These are phyloP conservation scores for Drosophila grimshawi DNA, from an alignment of 1,140 invertebrate genomes.

Conservation along the genomic window DNA sequence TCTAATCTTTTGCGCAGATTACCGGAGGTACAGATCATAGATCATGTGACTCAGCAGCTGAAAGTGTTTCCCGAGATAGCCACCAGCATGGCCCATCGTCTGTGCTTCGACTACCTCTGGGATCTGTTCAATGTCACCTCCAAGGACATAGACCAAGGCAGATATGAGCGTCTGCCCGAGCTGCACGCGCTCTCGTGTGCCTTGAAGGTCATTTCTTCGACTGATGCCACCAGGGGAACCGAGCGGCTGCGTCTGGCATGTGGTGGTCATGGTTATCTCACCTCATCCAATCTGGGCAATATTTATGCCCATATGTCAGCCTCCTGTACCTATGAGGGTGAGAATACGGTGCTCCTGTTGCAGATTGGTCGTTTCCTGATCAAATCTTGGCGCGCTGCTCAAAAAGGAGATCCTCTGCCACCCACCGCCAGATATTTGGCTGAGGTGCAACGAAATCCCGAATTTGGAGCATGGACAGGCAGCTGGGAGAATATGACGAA, in stretches of 20 bases:
- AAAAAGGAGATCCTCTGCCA: conserved; percentile 86
- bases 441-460: conserved; percentile 69
- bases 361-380: conserved; percentile 94
- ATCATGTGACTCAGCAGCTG: conserved; percentile 97
- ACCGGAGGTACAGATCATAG: conserved; percentile 94
- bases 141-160: conserved; percentile 90
- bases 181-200: conserved; percentile 95
- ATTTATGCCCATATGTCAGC: conserved; percentile 92
- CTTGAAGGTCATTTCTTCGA: conserved; percentile 93
- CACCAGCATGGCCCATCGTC: conserved; percentile 89
- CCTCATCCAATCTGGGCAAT: conserved; percentile 91
- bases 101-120: conserved; percentile 91
- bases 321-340: conserved; percentile 96
- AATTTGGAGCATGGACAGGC: conserved; percentile 86
- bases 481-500: conserved; percentile 87
- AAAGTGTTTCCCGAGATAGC: conserved; percentile 95
- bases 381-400: conserved; percentile 89
- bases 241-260: conserved; percentile 93
- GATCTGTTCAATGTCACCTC: conserved; percentile 92
- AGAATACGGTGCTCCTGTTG: conserved; percentile 95
- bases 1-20: conserved; percentile 72
- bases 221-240: conserved; percentile 89
- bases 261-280: conserved; percentile 97
- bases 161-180: conserved; percentile 91
- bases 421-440: conserved; percentile 89